phyloP scores from a whole-genome alignment of 2,113 vertebrate species.

The Tympanuchus pallidicinctus region DNA sequence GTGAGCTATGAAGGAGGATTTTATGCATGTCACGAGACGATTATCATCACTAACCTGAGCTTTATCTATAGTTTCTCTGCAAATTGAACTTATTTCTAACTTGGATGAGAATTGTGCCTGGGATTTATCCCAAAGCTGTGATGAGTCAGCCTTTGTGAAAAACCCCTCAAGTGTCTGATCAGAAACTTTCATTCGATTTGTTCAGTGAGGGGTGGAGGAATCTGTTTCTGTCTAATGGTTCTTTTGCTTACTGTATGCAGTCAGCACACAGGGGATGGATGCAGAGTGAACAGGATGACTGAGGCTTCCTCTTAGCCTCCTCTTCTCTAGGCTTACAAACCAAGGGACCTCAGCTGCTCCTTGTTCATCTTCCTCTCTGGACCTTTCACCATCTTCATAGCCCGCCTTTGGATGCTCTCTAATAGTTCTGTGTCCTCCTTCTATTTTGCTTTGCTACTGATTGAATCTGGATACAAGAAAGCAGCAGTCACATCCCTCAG shows the following conservation, averaged over 20 bases:
- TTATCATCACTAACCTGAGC: neutral
- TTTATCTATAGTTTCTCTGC: neutral
- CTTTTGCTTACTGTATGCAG: neutral
- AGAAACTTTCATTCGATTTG: neutral
- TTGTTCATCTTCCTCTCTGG: neutral
- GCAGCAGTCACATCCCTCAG: neutral
- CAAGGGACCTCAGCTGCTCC: neutral
- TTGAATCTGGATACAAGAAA: neutral
- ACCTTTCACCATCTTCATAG: neutral
- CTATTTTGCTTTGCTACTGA: neutral
- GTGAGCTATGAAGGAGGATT: neutral
- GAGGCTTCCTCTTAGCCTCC: neutral
- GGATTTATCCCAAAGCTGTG: neutral
- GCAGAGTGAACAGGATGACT: neutral
- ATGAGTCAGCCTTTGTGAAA: neutral
- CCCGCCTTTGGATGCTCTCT: neutral
- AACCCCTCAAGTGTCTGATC: neutral
- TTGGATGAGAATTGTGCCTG: neutral
- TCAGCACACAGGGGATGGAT: too few relatives aligned
- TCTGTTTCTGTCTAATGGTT: neutral
- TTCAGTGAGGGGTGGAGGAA: neutral
- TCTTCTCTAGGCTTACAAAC: neutral
- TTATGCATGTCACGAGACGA: neutral
- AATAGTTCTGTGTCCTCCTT: neutral
- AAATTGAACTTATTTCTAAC: neutral